Base-by-base conservation (phyloP, 2,113 vertebrate species). In the Periophthalmodon schlosseri region DNA sequence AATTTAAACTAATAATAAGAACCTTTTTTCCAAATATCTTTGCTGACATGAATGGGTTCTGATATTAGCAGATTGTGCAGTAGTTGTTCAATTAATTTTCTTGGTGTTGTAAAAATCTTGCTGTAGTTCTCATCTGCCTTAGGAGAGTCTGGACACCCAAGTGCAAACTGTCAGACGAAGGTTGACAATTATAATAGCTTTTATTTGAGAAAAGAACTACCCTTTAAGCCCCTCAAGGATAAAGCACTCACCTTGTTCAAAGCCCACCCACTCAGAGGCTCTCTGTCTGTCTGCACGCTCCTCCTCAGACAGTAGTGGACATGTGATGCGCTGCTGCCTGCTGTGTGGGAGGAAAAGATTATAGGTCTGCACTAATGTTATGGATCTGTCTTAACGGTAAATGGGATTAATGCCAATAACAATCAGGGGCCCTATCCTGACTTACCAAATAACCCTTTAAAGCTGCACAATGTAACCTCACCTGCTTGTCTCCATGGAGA, bases 321-420 rank as follows among this genome's bases (percentile, higher is more conserved):
- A 67, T 80, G 84, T 79, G 86, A 82, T 73, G 36, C 5, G 58
- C 33, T 14, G 24, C 73, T 82, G 81, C 81, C 23, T 89, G 81
- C 64, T 72, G 81, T 63, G 73, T 85, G 68, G 78, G 78, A 74
- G 79, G 23, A 5, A 47, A 72, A 87, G 87, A 84, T 88, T 86
- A 87, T 68, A 68, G 58, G 80, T 87, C 80, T 74, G 69, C 12
- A 76, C 76, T 73, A 78, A 72, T 83, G 85, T 84, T 82, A 75
- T 83, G 82, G 76, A 73, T 85, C 23, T 75, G 79, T 16, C 74
- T 76, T 86, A 83, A 70, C 69, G 49, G 71, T 7, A 9, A 83
- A 77, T 74, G 4, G 69, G 74, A 33, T 87, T 81, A 84, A n/a
- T 74, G 82, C 72, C 82, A 84, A 39, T 18, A 63, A 49, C 64